Conservation (phyloP, 2,888 invertebrate species). For the Bimastos eiseni region DNA sequence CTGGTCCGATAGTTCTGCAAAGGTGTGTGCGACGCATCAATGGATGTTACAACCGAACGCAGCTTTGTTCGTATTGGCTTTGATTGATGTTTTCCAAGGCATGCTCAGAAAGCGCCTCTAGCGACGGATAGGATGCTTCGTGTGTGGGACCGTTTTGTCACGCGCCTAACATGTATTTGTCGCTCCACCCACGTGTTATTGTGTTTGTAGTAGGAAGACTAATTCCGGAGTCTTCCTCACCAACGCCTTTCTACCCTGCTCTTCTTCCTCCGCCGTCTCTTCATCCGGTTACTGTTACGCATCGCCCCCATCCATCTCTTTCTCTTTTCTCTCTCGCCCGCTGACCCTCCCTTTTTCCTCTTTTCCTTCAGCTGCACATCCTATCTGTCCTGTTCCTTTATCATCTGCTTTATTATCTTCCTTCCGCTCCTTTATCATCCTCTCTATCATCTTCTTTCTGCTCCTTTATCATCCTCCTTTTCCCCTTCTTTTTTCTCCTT, state of each 20-base stretch:
- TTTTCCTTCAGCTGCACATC: too few species aligned
- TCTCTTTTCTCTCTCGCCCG: background rate
- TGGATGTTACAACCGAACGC: background rate
- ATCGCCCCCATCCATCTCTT: background rate
- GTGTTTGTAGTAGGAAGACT: background rate
- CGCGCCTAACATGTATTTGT: conserved; percentile 2
- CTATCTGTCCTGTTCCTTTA: too few species aligned
- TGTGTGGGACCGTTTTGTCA: background rate
- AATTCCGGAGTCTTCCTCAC: background rate
- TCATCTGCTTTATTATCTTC: too few species aligned
- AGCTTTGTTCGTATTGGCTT: background rate
- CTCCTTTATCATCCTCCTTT: background rate
- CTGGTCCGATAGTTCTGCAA: background rate
- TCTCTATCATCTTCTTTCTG: too few species aligned
- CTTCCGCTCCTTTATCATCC: too few species aligned
- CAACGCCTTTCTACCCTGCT: background rate
- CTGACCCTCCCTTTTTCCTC: too few species aligned
- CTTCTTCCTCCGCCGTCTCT: background rate
- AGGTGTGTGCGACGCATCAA: background rate
- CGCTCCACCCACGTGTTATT: background rate
- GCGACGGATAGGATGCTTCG: background rate
- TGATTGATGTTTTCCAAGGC: background rate
- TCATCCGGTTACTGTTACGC: background rate
- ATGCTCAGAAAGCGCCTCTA: background rate
- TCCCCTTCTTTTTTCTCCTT: background rate